Evolutionary conservation across 1,140 invertebrate genomes (phyloP).

Genomic region (Contarinia nasturtii): DNA sequence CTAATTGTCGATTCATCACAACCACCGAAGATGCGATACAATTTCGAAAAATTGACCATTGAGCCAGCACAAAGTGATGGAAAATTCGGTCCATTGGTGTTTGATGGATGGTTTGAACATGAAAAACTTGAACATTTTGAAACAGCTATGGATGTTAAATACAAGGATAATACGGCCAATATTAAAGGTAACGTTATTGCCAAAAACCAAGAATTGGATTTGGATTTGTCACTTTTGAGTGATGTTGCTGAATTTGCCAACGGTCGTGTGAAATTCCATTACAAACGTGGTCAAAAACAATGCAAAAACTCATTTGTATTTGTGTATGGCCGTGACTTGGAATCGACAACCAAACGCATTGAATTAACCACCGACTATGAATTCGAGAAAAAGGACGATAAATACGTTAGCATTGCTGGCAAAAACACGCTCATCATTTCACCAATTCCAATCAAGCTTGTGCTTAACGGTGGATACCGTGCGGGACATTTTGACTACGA

Average conservation of each 20-base stretch:
- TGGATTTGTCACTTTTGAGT: too few relatives aligned
- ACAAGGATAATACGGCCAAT: not conserved
- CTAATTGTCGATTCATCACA: not conserved
- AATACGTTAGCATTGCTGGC: slow-evolving; percentile 32
- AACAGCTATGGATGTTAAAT: not conserved
- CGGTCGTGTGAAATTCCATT: slow-evolving; percentile 23
- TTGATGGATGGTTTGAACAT: not conserved
- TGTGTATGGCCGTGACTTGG: slow-evolving; percentile 37
- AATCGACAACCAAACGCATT: slow-evolving; percentile 14
- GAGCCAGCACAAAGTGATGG: not conserved
- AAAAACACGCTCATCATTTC: slow-evolving; percentile 15
- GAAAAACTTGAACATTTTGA: not conserved
- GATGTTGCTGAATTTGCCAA: not conserved
- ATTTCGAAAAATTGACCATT: not conserved
- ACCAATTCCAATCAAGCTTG: not conserved
- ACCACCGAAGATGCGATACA: not conserved
- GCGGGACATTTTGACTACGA: not conserved
- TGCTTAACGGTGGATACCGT: not conserved
- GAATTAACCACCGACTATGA: slow-evolving; percentile 18
- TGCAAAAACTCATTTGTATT: slow-evolving; percentile 32
- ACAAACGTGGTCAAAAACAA: slow-evolving; percentile 14
- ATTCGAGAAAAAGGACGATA: slow-evolving; percentile 11
- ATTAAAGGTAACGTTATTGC: not conserved
- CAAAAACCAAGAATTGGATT: too few relatives aligned
- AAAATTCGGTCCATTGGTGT: not conserved